A percentile compares a stretch with the other conserved stretches of the same genome.
phyloP scores from a whole-genome alignment of 1,140 invertebrate species.

The Mactra quadrangularis region DNA sequence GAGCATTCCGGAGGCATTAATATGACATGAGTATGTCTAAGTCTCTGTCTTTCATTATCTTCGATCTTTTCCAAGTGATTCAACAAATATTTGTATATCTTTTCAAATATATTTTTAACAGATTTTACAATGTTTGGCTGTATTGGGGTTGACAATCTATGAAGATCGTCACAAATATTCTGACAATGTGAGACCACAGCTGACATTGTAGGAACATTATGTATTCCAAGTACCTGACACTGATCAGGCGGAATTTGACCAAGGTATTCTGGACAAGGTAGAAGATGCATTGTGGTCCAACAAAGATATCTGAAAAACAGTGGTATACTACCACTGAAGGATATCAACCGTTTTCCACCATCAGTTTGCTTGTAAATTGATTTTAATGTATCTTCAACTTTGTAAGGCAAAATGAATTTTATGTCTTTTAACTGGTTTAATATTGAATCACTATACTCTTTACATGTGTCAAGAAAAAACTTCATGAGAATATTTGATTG shows the following conservation, averaged over 20 bases:
- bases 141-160: background rate
- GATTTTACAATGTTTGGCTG: background rate
- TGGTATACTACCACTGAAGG: background rate
- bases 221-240: background rate
- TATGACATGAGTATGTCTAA: conserved; percentile 9
- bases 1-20: conserved; percentile 22
- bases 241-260: background rate
- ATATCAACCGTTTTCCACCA: background rate
- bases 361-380: background rate
- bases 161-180: conserved; percentile 20
- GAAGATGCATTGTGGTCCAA: background rate
- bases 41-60: background rate
- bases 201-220: background rate
- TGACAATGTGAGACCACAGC: conserved; percentile 26
- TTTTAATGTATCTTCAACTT: background rate
- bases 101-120: background rate
- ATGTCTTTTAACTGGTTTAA: background rate
- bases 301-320: background rate
- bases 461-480: background rate
- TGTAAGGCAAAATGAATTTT: background rate
- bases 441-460: too few species aligned
- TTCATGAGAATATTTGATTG: background rate
- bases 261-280: background rate
- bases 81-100: background rate
- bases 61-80: background rate